Percentiles rank a stretch among this genome's conserved stretches.
Evolutionary conservation across 2,797 vertebrate species (phyloP).

Genomic region (Anabas testudineus): DNA sequence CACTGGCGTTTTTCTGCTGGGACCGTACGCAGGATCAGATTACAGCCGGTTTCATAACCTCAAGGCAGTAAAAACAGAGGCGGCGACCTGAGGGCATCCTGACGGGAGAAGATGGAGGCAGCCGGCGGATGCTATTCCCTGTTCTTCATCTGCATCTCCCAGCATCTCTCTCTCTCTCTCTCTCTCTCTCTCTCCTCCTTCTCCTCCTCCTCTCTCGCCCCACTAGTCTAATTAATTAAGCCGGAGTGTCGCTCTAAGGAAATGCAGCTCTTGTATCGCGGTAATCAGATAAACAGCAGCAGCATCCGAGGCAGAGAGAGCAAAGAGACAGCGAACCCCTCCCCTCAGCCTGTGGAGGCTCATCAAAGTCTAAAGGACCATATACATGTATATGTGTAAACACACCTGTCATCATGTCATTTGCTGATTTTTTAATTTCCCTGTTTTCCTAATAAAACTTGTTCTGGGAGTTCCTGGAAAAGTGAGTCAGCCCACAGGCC

Average conservation of each 20-base stretch:
- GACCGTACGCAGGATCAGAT: conserved; percentile 39
- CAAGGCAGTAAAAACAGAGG: conserved; percentile 16
- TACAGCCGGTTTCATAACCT: conserved; percentile 26
- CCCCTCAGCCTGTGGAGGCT: background rate
- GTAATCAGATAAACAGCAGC: conserved; percentile 62
- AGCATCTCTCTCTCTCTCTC: conserved; percentile 9
- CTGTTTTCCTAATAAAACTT: no score
- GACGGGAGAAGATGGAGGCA: conserved; percentile 26
- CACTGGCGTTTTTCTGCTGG: conserved; percentile 12
- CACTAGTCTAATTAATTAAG: conserved; percentile 76
- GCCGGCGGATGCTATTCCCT: conserved; percentile 21
- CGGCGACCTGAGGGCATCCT: conserved; percentile 5
- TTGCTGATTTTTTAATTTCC: no score
- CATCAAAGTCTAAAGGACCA: background rate
- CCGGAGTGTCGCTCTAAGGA: conserved; percentile 75
- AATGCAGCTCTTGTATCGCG: conserved; percentile 54
- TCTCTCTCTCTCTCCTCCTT: background rate
- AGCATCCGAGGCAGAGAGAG: conserved; percentile 54
- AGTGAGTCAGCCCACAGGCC: no score
- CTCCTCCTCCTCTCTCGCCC: background rate
- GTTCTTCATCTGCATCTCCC: conserved; percentile 42
- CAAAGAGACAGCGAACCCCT: background rate
- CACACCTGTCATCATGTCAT: no score
- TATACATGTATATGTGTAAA: no score
- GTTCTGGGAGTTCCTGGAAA: no score